Evolutionary conservation across 2,888 invertebrate genomes (phyloP).

Genomic region (Rutpela maculata): DNA sequence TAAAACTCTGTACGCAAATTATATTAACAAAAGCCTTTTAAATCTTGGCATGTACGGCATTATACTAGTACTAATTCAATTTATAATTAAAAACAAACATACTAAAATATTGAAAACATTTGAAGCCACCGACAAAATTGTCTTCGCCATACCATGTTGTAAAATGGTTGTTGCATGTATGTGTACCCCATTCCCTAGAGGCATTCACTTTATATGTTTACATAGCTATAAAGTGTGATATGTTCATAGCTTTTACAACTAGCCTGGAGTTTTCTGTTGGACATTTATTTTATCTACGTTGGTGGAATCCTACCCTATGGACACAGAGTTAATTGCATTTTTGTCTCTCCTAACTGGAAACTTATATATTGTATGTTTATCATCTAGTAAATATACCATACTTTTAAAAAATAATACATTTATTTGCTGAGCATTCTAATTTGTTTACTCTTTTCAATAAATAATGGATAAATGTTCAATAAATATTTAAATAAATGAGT

Average conservation of each 20-base stretch:
- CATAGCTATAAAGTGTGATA: constrained; percentile 31
- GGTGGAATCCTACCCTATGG: neutral
- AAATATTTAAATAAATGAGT: too few relatives aligned
- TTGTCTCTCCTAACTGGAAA: constrained; percentile 4
- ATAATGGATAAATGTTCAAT: neutral
- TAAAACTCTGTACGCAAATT: neutral
- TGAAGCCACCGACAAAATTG: neutral
- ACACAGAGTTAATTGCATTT: constrained; percentile 22
- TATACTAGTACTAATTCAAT: neutral
- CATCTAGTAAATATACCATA: neutral
- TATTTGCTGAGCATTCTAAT: neutral
- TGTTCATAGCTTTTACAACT: constrained; percentile 26
- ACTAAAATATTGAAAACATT: constrained; percentile 17
- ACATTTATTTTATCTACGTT: constrained; percentile 24
- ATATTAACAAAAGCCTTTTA: neutral
- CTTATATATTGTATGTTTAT: neutral
- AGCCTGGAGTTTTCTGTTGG: constrained; percentile 24
- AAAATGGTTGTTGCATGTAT: neutral
- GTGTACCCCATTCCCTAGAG: constrained; percentile 21
- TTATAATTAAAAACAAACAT: constrained; percentile 8
- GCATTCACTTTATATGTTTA: constrained; percentile 28
- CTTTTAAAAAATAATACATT: neutral
- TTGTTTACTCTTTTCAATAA: neutral
- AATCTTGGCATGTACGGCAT: neutral
- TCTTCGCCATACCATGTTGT: neutral